Percentiles rank a stretch among this genome's conserved stretches.
Evolutionary conservation across 2,113 vertebrate genomes (phyloP).

Genomic region (Saiga tatarica): DNA sequence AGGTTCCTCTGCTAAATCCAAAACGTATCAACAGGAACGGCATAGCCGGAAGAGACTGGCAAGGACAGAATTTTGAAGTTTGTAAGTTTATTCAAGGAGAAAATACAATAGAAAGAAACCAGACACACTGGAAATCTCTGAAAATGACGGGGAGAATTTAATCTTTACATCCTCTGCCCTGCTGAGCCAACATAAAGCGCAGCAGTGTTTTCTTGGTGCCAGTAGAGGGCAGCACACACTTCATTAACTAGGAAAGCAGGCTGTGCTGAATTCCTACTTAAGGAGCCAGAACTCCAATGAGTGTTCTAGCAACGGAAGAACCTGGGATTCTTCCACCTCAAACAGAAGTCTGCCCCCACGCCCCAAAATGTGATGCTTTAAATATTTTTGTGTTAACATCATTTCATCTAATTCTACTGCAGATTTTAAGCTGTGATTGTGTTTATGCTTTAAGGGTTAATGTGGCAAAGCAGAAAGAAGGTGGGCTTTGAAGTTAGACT

Average conservation of each 20-base stretch:
- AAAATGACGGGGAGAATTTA: neutral
- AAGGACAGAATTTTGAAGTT: neutral
- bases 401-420: neutral
- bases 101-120: neutral
- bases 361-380: neutral
- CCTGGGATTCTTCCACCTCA: neutral
- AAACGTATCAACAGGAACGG: neutral
- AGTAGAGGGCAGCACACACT: conserved; percentile 82
- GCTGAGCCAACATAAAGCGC: neutral
- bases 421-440: neutral
- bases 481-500: rapidly evolving
- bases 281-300: neutral
- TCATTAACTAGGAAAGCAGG: conserved; percentile 63
- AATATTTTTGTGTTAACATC: neutral
- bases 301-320: neutral
- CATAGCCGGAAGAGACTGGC: neutral
- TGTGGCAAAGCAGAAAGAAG: neutral
- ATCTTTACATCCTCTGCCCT: neutral
- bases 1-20: neutral
- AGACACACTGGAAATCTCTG: neutral
- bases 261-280: neutral
- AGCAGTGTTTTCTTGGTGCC: conserved; percentile 54
- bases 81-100: neutral
- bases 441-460: neutral
- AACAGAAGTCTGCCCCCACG: neutral